phyloP scores from a whole-genome alignment of 2,113 vertebrate species.

The Cryptomyrus ogoouensis region DNA sequence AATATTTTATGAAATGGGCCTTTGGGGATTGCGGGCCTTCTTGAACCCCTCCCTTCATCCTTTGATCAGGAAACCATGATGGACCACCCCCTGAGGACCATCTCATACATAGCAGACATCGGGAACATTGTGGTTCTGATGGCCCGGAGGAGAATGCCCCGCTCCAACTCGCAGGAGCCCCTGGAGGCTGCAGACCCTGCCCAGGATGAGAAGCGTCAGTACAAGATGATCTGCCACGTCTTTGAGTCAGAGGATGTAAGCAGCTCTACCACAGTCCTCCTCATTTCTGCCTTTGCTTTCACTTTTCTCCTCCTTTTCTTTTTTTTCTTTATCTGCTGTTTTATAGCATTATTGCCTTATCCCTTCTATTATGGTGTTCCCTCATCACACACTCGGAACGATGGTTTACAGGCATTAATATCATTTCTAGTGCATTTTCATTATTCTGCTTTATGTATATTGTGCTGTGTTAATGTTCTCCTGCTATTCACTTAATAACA shows the following conservation, averaged over 20 bases:
- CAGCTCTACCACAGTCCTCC: neutral
- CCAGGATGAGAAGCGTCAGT: constrained; percentile 87
- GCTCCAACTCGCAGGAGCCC: constrained; percentile 82
- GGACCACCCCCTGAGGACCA: constrained; percentile 91
- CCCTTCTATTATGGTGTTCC: neutral
- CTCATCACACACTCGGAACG: neutral
- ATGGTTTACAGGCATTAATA: neutral
- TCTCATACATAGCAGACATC: constrained; percentile 96
- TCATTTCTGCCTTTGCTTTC: neutral
- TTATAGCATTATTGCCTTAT: neutral
- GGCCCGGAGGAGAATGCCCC: constrained; percentile 85
- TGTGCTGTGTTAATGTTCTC: neutral
- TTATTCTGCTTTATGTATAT: neutral
- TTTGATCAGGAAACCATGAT: constrained; percentile 84
- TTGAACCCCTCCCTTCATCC: neutral
- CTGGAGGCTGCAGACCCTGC: constrained; percentile 81
- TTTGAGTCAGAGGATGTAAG: constrained; percentile 98
- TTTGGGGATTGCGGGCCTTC: neutral
- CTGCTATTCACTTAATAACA: neutral
- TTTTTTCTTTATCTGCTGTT: neutral
- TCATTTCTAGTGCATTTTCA: neutral
- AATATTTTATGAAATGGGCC: neutral
- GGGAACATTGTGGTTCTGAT: constrained; percentile 94
- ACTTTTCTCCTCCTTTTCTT: neutral
- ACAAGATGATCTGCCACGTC: constrained; percentile 98